Percentiles rank a stretch among this genome's conserved stretches.
Conservation (phyloP, 2,797 vertebrate genomes). For the Dryobates pubescens region DNA sequence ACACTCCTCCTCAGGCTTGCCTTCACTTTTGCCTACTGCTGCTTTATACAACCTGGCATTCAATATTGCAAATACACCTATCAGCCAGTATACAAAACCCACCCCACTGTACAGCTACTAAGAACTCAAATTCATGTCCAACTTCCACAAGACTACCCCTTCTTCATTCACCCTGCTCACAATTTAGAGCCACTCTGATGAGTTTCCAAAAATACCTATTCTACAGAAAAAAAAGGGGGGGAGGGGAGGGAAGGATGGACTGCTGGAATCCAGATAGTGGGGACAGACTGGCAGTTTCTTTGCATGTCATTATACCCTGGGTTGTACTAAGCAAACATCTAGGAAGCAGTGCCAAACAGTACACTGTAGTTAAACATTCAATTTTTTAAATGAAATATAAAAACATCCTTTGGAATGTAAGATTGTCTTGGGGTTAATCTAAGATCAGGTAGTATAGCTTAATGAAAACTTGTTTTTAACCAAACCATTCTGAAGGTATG, state of each 20-base stretch:
- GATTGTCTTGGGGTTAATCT: not conserved
- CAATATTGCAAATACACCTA: not conserved
- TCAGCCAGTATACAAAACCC: not conserved
- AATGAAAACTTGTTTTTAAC: not conserved
- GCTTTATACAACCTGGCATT: not conserved
- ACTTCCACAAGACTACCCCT: not conserved
- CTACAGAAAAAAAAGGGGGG: not conserved
- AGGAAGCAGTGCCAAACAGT: not conserved
- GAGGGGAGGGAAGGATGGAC: too few species aligned
- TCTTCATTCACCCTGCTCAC: not conserved
- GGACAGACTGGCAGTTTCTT: not conserved
- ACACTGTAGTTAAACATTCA: not conserved
- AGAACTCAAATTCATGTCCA: not conserved
- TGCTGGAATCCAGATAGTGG: not conserved
- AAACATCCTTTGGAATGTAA: not conserved
- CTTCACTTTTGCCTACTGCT: not conserved
- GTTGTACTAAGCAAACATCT: not conserved
- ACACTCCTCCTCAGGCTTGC: not conserved
- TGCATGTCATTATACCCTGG: not conserved
- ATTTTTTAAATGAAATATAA: not conserved
- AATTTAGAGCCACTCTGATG: not conserved
- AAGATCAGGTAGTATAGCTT: not conserved
- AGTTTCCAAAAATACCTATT: not conserved
- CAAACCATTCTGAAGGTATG: not conserved
- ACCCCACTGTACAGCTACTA: not conserved